Percentiles rank a stretch among this genome's conserved stretches.
phyloP scores from a whole-genome alignment of 2,113 vertebrate species.

The Tetrao urogallus region DNA sequence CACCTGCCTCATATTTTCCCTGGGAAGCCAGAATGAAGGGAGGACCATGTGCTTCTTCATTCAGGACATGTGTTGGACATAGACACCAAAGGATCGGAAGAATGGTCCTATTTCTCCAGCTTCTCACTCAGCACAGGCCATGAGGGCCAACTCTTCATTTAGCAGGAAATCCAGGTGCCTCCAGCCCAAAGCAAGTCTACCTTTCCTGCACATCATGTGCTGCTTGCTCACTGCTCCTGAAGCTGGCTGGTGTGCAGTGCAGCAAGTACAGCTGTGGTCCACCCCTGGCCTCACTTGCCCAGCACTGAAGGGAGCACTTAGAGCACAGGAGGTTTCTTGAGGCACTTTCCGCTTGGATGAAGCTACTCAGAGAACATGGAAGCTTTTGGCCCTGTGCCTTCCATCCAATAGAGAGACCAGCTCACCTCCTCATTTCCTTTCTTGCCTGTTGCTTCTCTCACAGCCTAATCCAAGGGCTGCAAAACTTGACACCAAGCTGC shows the following conservation, averaged over 20 bases:
- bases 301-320: not conserved
- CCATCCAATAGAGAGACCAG: not conserved
- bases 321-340: not conserved
- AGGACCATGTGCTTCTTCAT: not conserved
- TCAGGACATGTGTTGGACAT: not conserved
- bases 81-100: not conserved
- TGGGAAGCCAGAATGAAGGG: not conserved
- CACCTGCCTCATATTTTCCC: not conserved
- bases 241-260: not conserved
- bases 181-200: not conserved
- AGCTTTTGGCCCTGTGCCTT: not conserved
- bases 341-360: not conserved
- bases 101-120: not conserved
- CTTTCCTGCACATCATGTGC: too few species aligned
- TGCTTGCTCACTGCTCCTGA: not conserved
- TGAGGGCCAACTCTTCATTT: not conserved
- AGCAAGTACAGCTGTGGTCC: not conserved
- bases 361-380: not conserved
- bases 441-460: not conserved
- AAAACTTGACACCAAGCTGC: not conserved
- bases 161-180: not conserved
- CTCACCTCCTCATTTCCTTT: not conserved
- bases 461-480: not conserved
- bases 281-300: accelerated
- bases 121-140: not conserved